A percentile compares a stretch with the other conserved stretches of the same genome.
These are phyloP conservation scores for Eidolon helvum DNA, from an alignment of 2,113 vertebrate genomes.

Conservation along the genomic window DNA sequence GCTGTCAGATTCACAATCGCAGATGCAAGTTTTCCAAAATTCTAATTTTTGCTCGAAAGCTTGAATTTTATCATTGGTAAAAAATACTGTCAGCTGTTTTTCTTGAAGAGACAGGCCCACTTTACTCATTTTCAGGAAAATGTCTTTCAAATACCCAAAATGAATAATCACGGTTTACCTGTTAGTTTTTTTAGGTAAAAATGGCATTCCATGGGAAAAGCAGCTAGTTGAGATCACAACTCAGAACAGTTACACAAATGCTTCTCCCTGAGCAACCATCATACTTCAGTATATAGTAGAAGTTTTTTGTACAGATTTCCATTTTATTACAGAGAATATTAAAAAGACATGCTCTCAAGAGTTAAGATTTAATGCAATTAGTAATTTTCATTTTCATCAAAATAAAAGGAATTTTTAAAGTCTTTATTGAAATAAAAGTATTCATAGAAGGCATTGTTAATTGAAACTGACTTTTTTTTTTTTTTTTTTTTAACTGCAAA, in stretches of 20 bases:
- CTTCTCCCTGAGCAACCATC: neutral
- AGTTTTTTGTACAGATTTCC: neutral
- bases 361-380: neutral
- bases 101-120: neutral
- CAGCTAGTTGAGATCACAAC: neutral
- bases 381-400: slow-evolving; percentile 7
- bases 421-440: neutral
- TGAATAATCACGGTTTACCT: neutral
- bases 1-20: neutral
- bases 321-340: neutral
- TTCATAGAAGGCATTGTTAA: neutral
- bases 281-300: neutral
- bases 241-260: neutral
- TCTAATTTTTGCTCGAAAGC: neutral
- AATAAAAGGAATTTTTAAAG: neutral
- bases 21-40: neutral
- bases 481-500: neutral
- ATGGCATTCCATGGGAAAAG: neutral
- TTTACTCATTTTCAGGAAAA: neutral
- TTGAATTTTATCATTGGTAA: neutral
- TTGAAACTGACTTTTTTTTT: neutral
- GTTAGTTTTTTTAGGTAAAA: neutral
- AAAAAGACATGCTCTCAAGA: neutral
- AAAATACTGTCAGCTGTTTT: neutral
- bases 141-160: neutral